These are phyloP conservation scores for Nicator chloris DNA, from an alignment of 2,113 vertebrate genomes.

Conservation along the genomic window DNA sequence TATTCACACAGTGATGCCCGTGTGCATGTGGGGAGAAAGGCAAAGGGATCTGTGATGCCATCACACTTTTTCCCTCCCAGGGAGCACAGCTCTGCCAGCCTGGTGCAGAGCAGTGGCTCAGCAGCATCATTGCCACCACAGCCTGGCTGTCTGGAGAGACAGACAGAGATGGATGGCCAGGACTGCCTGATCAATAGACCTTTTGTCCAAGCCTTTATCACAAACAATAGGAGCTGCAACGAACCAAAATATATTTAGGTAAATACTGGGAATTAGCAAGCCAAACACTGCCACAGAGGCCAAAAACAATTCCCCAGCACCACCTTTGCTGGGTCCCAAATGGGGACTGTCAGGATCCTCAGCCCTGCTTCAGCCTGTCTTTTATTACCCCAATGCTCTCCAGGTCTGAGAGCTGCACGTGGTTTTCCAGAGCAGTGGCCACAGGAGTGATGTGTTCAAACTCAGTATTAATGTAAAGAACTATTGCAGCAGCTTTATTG, in stretches of 20 bases:
- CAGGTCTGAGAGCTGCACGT: background rate
- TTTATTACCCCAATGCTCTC: background rate
- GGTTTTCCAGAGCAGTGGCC: background rate
- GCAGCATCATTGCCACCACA: background rate
- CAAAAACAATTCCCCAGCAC: background rate
- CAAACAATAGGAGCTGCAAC: background rate
- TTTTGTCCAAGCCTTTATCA: conserved; percentile 28
- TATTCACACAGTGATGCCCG: rapidly evolving
- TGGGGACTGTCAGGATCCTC: background rate
- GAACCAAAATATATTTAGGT: background rate
- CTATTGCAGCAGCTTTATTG: conserved; percentile 40
- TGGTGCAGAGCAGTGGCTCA: background rate
- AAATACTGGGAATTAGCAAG: background rate
- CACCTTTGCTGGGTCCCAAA: background rate
- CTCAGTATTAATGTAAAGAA: conserved; percentile 43
- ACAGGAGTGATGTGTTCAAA: background rate
- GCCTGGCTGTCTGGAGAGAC: rapidly evolving
- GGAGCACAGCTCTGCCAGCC: background rate
- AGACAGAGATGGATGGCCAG: conserved; percentile 13
- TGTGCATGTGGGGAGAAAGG: rapidly evolving
- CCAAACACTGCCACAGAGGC: background rate
- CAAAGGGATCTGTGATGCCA: background rate
- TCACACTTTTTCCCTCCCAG: background rate
- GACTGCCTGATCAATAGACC: conserved; percentile 6
- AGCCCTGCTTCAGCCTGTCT: background rate